phyloP scores from a whole-genome alignment of 2,888 invertebrate species.

The Sepiola atlantica region DNA sequence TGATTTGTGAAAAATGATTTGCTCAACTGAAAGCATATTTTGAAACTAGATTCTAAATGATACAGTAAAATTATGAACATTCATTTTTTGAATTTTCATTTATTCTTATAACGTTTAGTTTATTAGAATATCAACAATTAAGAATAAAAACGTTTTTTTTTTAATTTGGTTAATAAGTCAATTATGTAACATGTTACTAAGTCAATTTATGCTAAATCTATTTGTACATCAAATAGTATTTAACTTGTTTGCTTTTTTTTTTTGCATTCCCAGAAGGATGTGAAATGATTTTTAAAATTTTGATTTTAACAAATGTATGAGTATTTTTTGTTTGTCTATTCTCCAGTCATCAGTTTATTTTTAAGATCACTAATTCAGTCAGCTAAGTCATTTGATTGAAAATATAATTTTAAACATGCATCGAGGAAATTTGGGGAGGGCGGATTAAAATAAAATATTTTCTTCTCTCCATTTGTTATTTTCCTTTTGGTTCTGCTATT shows the following conservation, averaged over 20 bases:
- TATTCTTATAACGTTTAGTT: background rate
- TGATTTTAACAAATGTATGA: background rate
- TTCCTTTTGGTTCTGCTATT: conserved; percentile 32
- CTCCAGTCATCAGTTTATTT: background rate
- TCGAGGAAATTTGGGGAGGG: background rate
- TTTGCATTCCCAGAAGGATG: background rate
- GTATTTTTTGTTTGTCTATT: background rate
- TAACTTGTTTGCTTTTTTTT: background rate
- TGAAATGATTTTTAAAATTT: background rate
- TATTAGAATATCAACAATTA: background rate
- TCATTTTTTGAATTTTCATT: background rate
- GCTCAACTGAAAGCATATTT: background rate
- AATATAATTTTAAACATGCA: background rate
- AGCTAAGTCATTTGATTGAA: background rate
- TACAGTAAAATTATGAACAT: background rate
- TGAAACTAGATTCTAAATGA: background rate
- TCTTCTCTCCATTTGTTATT: background rate
- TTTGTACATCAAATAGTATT: background rate
- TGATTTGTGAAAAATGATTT: background rate
- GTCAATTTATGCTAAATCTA: background rate
- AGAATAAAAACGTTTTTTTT: background rate
- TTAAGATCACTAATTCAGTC: background rate
- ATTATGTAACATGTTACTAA: background rate
- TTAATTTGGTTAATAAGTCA: background rate
- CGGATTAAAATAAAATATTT: background rate